These are phyloP conservation scores for Drosophila yakuba DNA, from an alignment of 1,140 invertebrate species.

Conservation along the genomic window DNA sequence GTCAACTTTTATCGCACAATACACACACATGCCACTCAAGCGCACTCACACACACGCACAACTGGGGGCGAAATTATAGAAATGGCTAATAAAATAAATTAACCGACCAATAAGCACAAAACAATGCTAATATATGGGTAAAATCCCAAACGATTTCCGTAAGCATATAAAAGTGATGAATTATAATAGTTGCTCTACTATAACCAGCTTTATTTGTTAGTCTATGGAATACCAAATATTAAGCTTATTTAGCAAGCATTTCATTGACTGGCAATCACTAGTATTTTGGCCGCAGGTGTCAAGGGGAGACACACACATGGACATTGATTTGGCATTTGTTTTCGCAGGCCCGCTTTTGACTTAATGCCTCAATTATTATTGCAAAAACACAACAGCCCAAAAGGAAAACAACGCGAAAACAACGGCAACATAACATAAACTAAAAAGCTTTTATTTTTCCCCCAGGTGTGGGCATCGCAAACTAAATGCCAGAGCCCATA, in stretches of 20 bases:
- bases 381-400: slow-evolving; percentile 44
- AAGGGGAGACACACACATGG: slow-evolving; percentile 19
- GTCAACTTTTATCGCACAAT: slow-evolving; percentile 70
- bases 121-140: background rate
- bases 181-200: no score
- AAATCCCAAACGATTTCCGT: no score
- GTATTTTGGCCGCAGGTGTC: background rate
- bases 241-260: no score
- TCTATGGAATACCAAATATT: no score
- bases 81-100: slow-evolving; percentile 7
- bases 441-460: slow-evolving; percentile 37
- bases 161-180: no score
- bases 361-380: slow-evolving; percentile 64
- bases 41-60: slow-evolving; percentile 17
- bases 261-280: background rate
- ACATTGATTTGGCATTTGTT: slow-evolving; percentile 71
- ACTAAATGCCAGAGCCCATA: slow-evolving; percentile 17
- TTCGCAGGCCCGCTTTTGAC: slow-evolving; percentile 44
- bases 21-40: slow-evolving; percentile 42
- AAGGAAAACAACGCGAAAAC: slow-evolving; percentile 14
- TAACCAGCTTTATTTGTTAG: no score
- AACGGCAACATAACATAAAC: slow-evolving; percentile 42
- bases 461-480: slow-evolving; percentile 1
- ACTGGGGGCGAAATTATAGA: slow-evolving; percentile 3
- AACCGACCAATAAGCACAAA: background rate